Base-by-base conservation (phyloP, 2,113 vertebrate species). In the Phrynocephalus versicolor region DNA sequence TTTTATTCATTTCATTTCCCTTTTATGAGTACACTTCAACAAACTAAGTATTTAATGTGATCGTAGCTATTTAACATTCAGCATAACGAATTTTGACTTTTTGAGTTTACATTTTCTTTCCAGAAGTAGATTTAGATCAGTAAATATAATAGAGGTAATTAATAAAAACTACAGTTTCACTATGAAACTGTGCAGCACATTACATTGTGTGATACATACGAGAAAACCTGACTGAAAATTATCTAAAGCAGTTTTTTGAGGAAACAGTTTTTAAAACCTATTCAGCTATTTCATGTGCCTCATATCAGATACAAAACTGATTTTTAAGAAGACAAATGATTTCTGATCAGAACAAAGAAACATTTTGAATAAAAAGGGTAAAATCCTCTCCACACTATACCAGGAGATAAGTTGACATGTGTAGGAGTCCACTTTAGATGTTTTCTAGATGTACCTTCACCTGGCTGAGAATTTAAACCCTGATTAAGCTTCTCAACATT, bases 101-200 rank as follows among this genome's bases (percentile, higher is more conserved):
- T 58, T 3, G 58, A 12, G 16, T n/a, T 72, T 85, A 65, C 30
- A 79, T 79, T 79, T 79, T 27, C 60, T 30, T 19, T 41, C 58
- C 88, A 41, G 0, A 80, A 15, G 18, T 82, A 86, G 81, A 72
- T 87, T 85, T 86, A 91, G 60, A 83, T 84, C 80, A 89, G 87
- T 79, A 74, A 58, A 2, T 60, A 19, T 0, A 6, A 83, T 30
- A 60, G 23, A 1, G 15, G 16, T 89, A 71, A 39, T 87, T 84
- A 88, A 82, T 14, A 15, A 75, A 72, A 64, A 13, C 72, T 2
- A 4, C 79, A 65, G 83, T 80, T 33, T 82, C 79, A 33, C 67
- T 58, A 70, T 21, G 70, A 45, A 78, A 83, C 9, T 83, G 75
- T 0, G 0, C 33, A 83, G 41, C 58, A 84, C 58, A 39, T 67